phyloP scores from a whole-genome alignment of 2,113 vertebrate species.

The Lampris incognitus region DNA sequence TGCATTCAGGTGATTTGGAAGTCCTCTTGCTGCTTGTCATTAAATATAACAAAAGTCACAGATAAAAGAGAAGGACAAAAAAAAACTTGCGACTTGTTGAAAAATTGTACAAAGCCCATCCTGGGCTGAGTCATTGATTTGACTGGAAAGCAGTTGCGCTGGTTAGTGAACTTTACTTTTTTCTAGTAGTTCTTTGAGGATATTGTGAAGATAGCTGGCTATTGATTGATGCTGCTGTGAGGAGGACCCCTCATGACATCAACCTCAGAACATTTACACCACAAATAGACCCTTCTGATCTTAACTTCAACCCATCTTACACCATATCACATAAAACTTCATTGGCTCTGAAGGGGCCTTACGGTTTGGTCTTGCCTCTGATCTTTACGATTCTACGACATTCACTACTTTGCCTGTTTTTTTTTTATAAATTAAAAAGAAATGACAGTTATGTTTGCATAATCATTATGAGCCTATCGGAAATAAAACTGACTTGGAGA shows the following conservation, averaged over 20 bases:
- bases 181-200: neutral
- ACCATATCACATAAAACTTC: slow-evolving; percentile 22
- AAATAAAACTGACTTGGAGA: slow-evolving; percentile 69
- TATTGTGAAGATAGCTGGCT: slow-evolving; percentile 46
- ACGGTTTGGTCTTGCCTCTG: slow-evolving; percentile 18
- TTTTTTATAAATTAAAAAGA: slow-evolving; percentile 65
- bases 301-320: slow-evolving; percentile 35
- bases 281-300: slow-evolving; percentile 21
- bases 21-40: neutral
- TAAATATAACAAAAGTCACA: neutral
- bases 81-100: neutral
- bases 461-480: slow-evolving; percentile 53
- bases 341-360: slow-evolving; percentile 58
- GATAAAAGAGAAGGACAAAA: neutral
- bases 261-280: slow-evolving; percentile 24
- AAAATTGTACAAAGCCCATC: slow-evolving; percentile 16
- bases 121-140: slow-evolving; percentile 16
- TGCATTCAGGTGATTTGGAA: neutral
- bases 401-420: slow-evolving; percentile 55
- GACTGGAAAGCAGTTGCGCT: slow-evolving; percentile 15
- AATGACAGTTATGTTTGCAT: slow-evolving; percentile 53
- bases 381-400: slow-evolving; percentile 63
- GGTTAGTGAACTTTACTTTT: slow-evolving; percentile 29
- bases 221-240: slow-evolving; percentile 48
- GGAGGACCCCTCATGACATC: slow-evolving; percentile 30